These are phyloP conservation scores for Tiaroga cobitis DNA, from an alignment of 2,797 vertebrate species.

Conservation along the genomic window DNA sequence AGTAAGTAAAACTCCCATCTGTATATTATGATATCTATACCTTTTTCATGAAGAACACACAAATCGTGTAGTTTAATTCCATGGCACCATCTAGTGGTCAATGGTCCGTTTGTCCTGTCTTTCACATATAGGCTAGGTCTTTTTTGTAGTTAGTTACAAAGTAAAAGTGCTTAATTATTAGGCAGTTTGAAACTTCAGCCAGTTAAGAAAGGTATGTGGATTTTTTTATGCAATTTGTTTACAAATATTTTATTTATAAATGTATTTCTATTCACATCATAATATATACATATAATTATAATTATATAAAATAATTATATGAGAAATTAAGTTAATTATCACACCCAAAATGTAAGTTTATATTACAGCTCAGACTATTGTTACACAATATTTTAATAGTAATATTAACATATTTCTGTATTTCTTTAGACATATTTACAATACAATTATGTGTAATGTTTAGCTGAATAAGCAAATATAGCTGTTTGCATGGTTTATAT, in stretches of 20 bases:
- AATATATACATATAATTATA: neutral
- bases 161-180: neutral
- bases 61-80: neutral
- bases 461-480: too few relatives aligned
- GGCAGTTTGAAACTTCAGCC: neutral
- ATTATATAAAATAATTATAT: neutral
- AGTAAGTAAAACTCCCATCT: too few relatives aligned
- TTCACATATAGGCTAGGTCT: neutral
- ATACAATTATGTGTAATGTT: neutral
- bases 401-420: neutral
- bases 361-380: neutral
- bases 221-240: too few relatives aligned
- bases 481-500: too few relatives aligned
- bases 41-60: neutral
- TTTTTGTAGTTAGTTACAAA: neutral
- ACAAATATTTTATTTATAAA: neutral
- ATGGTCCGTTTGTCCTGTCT: neutral
- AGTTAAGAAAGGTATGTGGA: neutral
- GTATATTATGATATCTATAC: neutral
- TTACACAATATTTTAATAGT: neutral
- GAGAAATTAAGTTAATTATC: neutral
- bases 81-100: slow-evolving; percentile 33
- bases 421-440: neutral
- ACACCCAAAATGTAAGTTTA: neutral
- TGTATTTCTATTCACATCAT: too few relatives aligned